Conservation (phyloP, 2,888 invertebrate genomes). For the Oscheius sp. region DNA sequence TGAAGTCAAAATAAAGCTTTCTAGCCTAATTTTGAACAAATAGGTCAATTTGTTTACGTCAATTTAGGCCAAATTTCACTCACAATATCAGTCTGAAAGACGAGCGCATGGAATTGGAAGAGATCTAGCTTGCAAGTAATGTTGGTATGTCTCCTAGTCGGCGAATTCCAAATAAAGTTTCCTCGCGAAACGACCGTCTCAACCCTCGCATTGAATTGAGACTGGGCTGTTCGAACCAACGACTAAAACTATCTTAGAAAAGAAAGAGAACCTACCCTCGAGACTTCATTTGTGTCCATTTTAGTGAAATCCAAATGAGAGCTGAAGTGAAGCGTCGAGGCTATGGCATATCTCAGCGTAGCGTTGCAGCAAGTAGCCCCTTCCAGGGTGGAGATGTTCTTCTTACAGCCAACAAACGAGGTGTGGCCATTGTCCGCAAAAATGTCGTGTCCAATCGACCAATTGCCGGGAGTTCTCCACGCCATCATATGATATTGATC, state of each 20-base stretch:
- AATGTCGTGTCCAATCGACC: neutral
- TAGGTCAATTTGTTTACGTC: too few species aligned
- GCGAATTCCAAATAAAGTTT: slow-evolving; percentile 4
- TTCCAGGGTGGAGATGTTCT: neutral
- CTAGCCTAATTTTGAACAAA: too few species aligned
- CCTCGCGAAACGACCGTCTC: neutral
- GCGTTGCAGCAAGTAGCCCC: slow-evolving; percentile 3
- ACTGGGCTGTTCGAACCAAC: neutral
- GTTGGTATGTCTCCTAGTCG: neutral
- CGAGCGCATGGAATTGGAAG: neutral
- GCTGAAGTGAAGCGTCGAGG: neutral
- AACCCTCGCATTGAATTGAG: neutral
- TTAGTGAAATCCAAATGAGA: neutral
- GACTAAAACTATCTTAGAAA: too few species aligned
- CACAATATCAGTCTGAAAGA: slow-evolving; percentile 4
- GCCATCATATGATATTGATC: slow-evolving; percentile 5
- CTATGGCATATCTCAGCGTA: neutral
- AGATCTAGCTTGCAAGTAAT: slow-evolving; percentile 6
- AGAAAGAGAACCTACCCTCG: too few species aligned
- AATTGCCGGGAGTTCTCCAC: neutral
- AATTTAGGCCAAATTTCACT: too few species aligned
- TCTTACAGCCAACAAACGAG: neutral
- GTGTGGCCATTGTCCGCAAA: neutral
- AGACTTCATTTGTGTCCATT: neutral
- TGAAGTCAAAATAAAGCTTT: too few species aligned